Conservation (phyloP, 2,797 vertebrate genomes). For the Hypotaenidia philippensis region DNA sequence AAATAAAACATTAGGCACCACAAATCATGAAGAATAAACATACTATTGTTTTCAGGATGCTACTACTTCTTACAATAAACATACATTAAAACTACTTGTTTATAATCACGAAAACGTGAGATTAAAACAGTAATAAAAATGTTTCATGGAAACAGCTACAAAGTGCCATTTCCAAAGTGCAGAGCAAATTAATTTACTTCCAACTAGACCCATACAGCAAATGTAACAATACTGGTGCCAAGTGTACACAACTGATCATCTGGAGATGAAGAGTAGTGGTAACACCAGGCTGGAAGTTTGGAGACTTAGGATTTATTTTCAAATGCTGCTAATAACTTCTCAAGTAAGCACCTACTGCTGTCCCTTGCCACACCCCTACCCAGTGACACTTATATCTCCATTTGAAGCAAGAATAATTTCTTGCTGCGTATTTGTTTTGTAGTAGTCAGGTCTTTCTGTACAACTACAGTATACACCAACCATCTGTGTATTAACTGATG, state of each 20-base stretch:
- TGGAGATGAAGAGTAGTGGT: background rate
- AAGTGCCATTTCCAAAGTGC: background rate
- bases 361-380: background rate
- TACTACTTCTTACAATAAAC: background rate
- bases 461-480: background rate
- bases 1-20: slow-evolving; percentile 16
- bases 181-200: slow-evolving; percentile 1
- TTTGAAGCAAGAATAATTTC: background rate
- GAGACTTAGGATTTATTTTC: background rate
- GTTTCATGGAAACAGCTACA: background rate
- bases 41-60: background rate
- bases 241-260: background rate
- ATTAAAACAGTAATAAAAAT: background rate
- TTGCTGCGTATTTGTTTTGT: background rate
- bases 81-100: slow-evolving; percentile 2
- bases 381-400: background rate
- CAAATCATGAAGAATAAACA: slow-evolving; percentile 12
- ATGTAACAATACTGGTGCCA: background rate
- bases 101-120: background rate
- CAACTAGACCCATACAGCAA: background rate
- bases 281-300: background rate
- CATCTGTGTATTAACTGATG: background rate
- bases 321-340: background rate
- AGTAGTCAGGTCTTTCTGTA: background rate
- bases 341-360: background rate